Evolutionary conservation across 2,113 vertebrate species (phyloP), one percentile per base, ranked within the genome.

Genomic region (Heterotis niloticus): DNA sequence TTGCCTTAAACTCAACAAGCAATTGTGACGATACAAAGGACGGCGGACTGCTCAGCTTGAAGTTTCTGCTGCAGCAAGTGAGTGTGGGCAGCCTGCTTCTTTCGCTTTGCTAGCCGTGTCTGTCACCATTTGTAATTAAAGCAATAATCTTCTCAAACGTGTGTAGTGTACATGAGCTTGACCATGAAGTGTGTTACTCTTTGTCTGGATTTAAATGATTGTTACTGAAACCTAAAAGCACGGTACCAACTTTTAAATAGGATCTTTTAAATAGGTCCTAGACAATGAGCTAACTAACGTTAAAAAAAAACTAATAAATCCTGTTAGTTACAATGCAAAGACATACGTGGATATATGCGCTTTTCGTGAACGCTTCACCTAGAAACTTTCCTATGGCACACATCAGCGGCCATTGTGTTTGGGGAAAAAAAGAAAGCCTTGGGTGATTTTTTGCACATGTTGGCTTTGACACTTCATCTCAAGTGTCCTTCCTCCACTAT

Each of bases 31-130:
- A 81, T 75, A 77, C 60, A 81, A 71, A 86, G 86, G 77, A 84
- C 80, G 75, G 82, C 84, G 81, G 83, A 87, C 83, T 85, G 85
- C 87, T 84, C 83, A 79, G 85, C 84, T 81, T 84, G 81, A 83
- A 85, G 80, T 82, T 80, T 86, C 83, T 82, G 85, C 84, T 86
- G 89, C 86, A 88, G 81, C 86, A 77, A 90, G 88, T 89, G 87
- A 88, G 90, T 89, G 87, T 75, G 81, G 84, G 81, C 76, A 80
- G 82, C 86, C 72, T 81, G 81, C 81, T 80, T 80, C 78, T 80
- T 67, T 82, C 75, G 77, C 79, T 82, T 77, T 85, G 83, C 78
- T 76, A 80, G 75, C 75, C 75, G 81, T 83, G 80, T 85, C 80
- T 83, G 82, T 66, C 76, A 67, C 77, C 81, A 79, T 59, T 80